Base-by-base conservation (phyloP, 2,113 vertebrate genomes). In the Tachysurus fulvidraco region DNA sequence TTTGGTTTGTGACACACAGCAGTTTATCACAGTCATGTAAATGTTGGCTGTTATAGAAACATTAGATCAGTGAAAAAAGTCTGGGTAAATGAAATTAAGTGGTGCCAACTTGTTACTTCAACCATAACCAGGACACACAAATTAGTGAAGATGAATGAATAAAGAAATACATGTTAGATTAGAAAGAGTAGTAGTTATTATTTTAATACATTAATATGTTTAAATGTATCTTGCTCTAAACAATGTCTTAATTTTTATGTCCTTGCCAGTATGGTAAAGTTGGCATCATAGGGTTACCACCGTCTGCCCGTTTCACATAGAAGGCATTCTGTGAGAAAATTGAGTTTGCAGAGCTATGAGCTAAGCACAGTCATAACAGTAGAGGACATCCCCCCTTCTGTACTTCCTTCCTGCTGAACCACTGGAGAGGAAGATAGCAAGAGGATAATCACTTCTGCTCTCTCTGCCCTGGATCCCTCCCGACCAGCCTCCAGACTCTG, bases 391-490 rank as follows among this genome's bases (percentile, higher is more conserved):
- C 78, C 74, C 59, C 57, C 13, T 44, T 9, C 41, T 44, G 17
- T 36, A 11, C 28, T 59, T 86, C 85, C 85, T 88, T 83, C 85
- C 44, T 73, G 59, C 74, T 81, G 50, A 46, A 81, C 65, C 46
- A 69, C 76, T 89, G 25, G 65, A 89, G 84, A 78, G 59, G 54
- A 74, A 86, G 89, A 77, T 67, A 87, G 78, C 79, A 86, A 50
- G 76, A 88, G 86, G 65, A 88, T 89, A 89, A 89, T 88, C 86
- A 81, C 76, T 65, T 83, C 52, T 88, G 88, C 73, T 83, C 52
- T 81, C 74, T 71, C n/a, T 86, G 30, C 67, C 59, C 54, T 85
- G 25, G 54, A 83, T 84, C 85, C 81, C 83, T 62, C 77, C 74
- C 30, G 30, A 76, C 13, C 21, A 81, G 59, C 74, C 78, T 83